Base-by-base conservation (phyloP, 2,888 invertebrate species). In the Xylota sylvarum region DNA sequence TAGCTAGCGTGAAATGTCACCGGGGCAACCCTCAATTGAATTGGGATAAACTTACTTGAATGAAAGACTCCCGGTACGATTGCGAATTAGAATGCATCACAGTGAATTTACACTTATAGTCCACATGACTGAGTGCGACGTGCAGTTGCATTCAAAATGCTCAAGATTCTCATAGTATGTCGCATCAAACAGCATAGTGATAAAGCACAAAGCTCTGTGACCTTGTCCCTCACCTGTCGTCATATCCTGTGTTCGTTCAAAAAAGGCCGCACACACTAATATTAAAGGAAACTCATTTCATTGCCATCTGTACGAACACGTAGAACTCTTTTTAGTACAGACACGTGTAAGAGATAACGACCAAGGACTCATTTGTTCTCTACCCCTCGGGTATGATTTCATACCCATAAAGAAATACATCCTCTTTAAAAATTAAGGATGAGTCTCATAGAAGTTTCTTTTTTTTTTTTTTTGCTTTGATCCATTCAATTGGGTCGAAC, bases 341-440 rank as follows among this genome's bases (percentile, higher is more conserved):
- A 30, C 55, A 55, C 55, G 55, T 55, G 55, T 55, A 23, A 23
- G 12, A 50, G 50, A 50, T 50, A 50, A 50, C 50, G 23, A 50
- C 23, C 50, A 19, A 50, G 50, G 23, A 23, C 50, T 50, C 19
- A 27, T 27, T 50, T 50, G 9, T 6, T 32, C 32, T 30, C 7
- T 9, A 55, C 55, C n/a, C 12, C 30, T 27, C n/a, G n/a, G 55
- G 23, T 32, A 27, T 14, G 30, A 55, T 55, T 55, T 55, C 32
- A 32, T 32, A n/a, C 32, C 7, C 55, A 30, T 12, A 35, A 30
- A 52, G n/a, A 30, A 10, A n/a, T 1, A 27, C 27, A 5, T 27
- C 30, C 32, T 30, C n/a, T n/a, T 30, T 30, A 55, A 55, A 30
- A 55, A 55, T 55, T 43, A 43, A 43, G 4, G 40, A n/a, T 40